phyloP scores from a whole-genome alignment of 2,113 vertebrate species.

The Ciconia boyciana region DNA sequence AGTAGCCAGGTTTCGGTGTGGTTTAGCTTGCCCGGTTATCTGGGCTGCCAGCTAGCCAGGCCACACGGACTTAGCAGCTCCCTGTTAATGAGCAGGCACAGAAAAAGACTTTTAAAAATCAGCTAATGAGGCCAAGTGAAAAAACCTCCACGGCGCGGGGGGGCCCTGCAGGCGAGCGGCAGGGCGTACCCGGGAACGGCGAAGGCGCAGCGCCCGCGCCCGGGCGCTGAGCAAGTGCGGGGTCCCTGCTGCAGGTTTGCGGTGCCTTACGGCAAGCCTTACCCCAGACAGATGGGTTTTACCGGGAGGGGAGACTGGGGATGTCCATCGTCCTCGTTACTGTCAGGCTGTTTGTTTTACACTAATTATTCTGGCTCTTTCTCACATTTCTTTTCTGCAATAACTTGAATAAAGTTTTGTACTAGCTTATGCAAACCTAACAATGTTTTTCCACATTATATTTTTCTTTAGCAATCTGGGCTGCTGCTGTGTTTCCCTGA shows the following conservation, averaged over 20 bases:
- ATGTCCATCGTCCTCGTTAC: background rate
- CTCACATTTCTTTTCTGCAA: background rate
- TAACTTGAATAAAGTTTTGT: background rate
- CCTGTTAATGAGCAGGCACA: background rate
- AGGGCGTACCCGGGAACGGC: background rate
- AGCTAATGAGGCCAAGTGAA: background rate
- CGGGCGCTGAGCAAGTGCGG: accelerated
- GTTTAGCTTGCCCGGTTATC: background rate
- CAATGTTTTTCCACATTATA: background rate
- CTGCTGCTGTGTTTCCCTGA: background rate
- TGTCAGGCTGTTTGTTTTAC: no score
- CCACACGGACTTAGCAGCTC: background rate
- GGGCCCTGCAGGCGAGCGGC: background rate
- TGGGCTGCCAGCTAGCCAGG: background rate
- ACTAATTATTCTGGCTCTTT: background rate
- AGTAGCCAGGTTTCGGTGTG: no score
- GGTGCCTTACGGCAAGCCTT: background rate
- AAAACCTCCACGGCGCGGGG: background rate
- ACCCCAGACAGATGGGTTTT: background rate
- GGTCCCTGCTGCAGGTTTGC: accelerated
- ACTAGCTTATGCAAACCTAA: background rate
- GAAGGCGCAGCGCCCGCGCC: no score
- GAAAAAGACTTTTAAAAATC: background rate
- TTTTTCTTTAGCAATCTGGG: background rate
- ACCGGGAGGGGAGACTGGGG: background rate